phyloP scores from a whole-genome alignment of 2,797 vertebrate genomes.

The Pseudochromis fuscus region DNA sequence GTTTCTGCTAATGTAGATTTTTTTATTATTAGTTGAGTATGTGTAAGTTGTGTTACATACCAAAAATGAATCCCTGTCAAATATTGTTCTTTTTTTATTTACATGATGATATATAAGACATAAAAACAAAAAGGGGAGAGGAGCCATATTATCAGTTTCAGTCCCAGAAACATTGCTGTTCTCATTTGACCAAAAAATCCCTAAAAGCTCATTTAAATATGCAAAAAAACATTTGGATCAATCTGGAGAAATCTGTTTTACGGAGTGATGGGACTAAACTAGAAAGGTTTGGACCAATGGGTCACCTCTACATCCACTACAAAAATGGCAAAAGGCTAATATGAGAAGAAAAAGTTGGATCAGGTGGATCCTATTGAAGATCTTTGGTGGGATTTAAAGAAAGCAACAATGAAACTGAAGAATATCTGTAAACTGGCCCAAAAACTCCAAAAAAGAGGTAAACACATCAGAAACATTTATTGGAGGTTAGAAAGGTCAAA shows the following conservation, averaged over 20 bases:
- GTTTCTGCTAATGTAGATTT: no score
- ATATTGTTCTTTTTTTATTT: no score
- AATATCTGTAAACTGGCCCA: background rate
- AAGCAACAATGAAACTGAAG: background rate
- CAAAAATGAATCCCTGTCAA: no score
- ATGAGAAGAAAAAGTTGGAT: background rate
- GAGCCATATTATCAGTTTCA: no score
- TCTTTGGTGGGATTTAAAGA: background rate
- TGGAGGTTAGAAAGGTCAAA: background rate
- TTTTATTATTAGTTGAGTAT: no score
- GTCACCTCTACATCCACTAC: background rate
- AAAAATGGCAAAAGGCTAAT: no score
- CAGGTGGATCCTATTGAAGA: background rate
- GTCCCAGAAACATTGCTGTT: no score
- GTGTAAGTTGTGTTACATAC: no score
- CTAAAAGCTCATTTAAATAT: background rate
- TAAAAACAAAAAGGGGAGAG: no score
- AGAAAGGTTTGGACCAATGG: background rate
- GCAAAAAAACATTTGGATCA: background rate
- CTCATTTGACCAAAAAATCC: background rate
- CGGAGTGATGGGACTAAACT: background rate
- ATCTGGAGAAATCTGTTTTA: background rate
- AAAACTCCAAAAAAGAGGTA: background rate
- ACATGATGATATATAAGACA: no score
- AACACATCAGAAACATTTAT: background rate